Base-by-base conservation (phyloP, 2,888 invertebrate species). In the Hoplodrina ambigua region DNA sequence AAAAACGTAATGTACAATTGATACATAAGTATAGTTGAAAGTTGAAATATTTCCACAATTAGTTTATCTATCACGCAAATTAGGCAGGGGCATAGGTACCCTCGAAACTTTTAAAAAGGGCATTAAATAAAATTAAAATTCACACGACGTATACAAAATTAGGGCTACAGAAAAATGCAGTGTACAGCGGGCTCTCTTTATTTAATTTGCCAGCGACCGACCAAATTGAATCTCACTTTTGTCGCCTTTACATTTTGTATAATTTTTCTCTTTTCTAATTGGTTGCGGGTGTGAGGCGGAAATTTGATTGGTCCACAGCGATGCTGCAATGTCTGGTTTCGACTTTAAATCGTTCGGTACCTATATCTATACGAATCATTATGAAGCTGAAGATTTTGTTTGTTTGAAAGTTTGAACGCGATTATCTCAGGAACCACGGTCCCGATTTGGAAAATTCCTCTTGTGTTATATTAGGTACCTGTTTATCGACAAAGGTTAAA, bases 151-250 rank as follows among this genome's bases (percentile, higher is more conserved):
- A 65, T 49, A 56, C 55, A 72, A 65, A 78, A 78, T 78, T 78
- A 81, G 53, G 61, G 58, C 67, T 64, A 59, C 65, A 65, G 58
- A 76, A 72, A 78, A 78, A 68, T 78, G 81, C 72, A 81, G 49
- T 53, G 55, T 59, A 58, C 67, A 55, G 49, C 17, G 52, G 63
- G n/a, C 25, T 53, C 20, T 41, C 55, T 57, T 68, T 44, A 81
- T 72, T 68, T 62, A 78, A 78, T 78, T 78, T 64, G 10, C 81
- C 25, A 49, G 44, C 70, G 41, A 54, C 49, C 50, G 50, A 58
- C 66, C 63, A 72, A 81, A 78, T 78, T 78, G 62, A 70, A 77
- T 70, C 49, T 15, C 53, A 76, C 25, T 76, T 68, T 60, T 75
- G 37, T 50, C 76, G 52, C 75, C 52, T 37, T 37, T 37, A 55